These are phyloP conservation scores for Scaptomyza pallida DNA, from an alignment of 1,140 invertebrate species.

Conservation along the genomic window DNA sequence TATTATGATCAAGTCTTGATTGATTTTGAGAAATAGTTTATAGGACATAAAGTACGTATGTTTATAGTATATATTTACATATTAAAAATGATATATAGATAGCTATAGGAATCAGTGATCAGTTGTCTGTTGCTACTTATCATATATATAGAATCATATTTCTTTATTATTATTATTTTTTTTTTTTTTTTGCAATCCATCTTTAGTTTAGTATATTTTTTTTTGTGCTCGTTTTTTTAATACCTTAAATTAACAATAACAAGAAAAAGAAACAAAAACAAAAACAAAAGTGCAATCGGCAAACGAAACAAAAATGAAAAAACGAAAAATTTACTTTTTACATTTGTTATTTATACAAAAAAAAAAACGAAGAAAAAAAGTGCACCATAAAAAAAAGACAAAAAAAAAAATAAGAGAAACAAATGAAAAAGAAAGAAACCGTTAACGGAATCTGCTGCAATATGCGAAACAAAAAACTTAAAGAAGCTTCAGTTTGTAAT, in stretches of 20 bases:
- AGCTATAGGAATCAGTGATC: conserved; percentile 46
- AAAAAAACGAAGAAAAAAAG: conserved; percentile 48
- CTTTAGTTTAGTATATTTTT: conserved; percentile 28
- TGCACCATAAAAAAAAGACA: conserved; percentile 53
- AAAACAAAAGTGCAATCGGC: conserved; percentile 66
- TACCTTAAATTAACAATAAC: conserved; percentile 47
- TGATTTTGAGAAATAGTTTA: conserved; percentile 67
- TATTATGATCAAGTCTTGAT: conserved; percentile 65
- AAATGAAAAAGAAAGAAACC: conserved; percentile 7
- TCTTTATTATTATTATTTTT: conserved; percentile 38
- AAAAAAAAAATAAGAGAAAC: conserved; percentile 26
- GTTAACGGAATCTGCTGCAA: conserved; percentile 56
- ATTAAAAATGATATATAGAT: too few relatives aligned
- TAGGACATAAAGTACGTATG: conserved; percentile 55
- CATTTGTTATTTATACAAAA: conserved; percentile 68
- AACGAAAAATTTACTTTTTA: conserved; percentile 54
- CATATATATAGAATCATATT: conserved; percentile 30
- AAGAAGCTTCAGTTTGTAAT: conserved; percentile 58
- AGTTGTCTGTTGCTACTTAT: conserved; percentile 76
- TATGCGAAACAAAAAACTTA: conserved; percentile 61
- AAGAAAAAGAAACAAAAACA: conserved; percentile 46
- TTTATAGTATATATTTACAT: conserved; percentile 57
- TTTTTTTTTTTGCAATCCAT: conserved; percentile 42
- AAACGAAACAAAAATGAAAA: conserved; percentile 50
- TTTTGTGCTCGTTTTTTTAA: conserved; percentile 32